phyloP scores from a whole-genome alignment of 2,797 vertebrate genomes.

The Serranus cabrilla region DNA sequence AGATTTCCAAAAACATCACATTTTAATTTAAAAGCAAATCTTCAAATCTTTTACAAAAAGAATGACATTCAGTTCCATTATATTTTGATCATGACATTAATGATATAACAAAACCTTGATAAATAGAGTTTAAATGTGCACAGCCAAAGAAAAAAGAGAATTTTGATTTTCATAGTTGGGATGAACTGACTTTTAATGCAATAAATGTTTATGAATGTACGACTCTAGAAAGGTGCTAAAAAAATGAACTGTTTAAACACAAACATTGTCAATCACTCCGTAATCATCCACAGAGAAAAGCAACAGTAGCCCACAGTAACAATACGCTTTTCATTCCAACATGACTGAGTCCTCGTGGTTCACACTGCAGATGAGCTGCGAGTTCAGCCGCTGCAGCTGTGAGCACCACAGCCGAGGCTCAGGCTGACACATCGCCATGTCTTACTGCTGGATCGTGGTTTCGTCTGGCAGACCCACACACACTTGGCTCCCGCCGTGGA shows the following conservation, averaged over 20 bases:
- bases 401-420: slow-evolving; percentile 42
- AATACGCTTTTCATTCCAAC: slow-evolving; percentile 13
- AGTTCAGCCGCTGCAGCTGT: slow-evolving; percentile 60
- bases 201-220: neutral
- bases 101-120: neutral
- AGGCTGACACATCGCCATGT: slow-evolving; percentile 70
- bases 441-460: slow-evolving; percentile 64
- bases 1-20: too few relatives aligned
- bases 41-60: neutral
- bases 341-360: slow-evolving; percentile 12
- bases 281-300: neutral
- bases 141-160: neutral
- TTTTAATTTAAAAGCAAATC: neutral
- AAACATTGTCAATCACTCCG: neutral
- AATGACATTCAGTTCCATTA: neutral
- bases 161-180: neutral
- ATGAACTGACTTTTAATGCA: neutral
- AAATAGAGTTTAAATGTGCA: too few relatives aligned
- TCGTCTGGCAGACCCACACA: slow-evolving; percentile 72
- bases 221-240: neutral
- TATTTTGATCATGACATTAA: neutral
- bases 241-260: neutral
- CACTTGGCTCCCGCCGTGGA: slow-evolving; percentile 72
- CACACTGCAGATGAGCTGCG: slow-evolving; percentile 20
- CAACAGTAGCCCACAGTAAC: neutral